Base-by-base conservation (phyloP, 2,888 invertebrate genomes). In the Eupithecia centaureata region DNA sequence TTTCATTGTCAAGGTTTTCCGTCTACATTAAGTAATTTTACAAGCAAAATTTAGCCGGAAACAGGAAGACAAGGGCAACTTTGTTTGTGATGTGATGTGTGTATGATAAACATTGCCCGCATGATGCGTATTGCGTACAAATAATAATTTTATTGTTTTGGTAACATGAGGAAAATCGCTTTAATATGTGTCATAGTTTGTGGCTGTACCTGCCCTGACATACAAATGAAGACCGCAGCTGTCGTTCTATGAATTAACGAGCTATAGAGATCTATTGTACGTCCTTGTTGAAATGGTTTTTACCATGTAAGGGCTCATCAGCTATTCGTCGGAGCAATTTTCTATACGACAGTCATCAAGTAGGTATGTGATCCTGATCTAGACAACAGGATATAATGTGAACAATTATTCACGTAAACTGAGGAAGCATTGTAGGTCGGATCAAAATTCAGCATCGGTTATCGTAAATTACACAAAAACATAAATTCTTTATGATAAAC, bases 151-250 rank as follows among this genome's bases (percentile, higher is more conserved):
- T 28, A 7, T 35, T 56, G 58, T 61, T 72, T 75, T 74, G 68
- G 71, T 71, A 72, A 51, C 70, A 68, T 35, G 70, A 79, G 81
- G 80, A 81, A 81, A 79, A 79, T 76, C 68, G 68, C 73, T 63
- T 73, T 69, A 68, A 65, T 67, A 63, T 76, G 76, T 76, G 73
- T 77, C 75, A 75, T 71, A 61, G 42, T 33, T 42, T 59, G 32
- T 30, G 32, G 27, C 28, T 25, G 15, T 27, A 25, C 54, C 65
- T 62, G 65, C 57, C 65, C 61, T 67, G 66, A 61, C 67, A 70
- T 71, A 69, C 69, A 66, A 63, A 74, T 72, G 70, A 73, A 69
- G 60, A 32, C 12, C 57, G 25, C 35, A 38, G 47, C 32, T 33
- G 33, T 59, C 62, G 65, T 58, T 52, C 25, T 64, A 60, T 61